These are phyloP conservation scores for Caenorhabditis macrosperma DNA, from an alignment of 2,888 invertebrate genomes.

Conservation along the genomic window DNA sequence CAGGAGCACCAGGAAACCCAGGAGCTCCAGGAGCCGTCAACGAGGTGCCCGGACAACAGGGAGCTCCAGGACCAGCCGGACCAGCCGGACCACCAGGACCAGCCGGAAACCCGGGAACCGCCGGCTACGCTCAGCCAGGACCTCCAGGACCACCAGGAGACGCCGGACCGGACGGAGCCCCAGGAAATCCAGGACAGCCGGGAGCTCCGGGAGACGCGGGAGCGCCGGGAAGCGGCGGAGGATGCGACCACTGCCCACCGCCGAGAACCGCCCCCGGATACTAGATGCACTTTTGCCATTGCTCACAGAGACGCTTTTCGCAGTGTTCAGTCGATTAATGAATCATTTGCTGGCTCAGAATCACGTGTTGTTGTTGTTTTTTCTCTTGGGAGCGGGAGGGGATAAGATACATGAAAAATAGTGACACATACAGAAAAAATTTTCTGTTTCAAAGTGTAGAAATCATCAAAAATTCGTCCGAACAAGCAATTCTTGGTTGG, in stretches of 20 bases:
- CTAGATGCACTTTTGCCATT: conserved; percentile 30
- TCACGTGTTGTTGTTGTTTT: background rate
- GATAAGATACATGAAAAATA: too few species aligned
- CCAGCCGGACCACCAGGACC: conserved; percentile 70
- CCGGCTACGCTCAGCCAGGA: conserved; percentile 54
- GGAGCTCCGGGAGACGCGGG: conserved; percentile 61
- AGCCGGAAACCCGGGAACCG: conserved; percentile 64
- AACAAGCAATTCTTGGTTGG: too few species aligned
- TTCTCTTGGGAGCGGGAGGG: too few species aligned
- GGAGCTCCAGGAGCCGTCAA: conserved; percentile 69
- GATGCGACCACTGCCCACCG: conserved; percentile 68
- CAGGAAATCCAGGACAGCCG: conserved; percentile 59
- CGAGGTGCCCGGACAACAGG: conserved; percentile 65
- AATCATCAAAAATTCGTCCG: too few species aligned
- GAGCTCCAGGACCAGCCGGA: conserved; percentile 68
- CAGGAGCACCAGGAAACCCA: conserved; percentile 69
- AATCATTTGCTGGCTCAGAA: conserved; percentile 10
- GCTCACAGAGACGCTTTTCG: background rate
- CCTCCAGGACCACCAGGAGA: conserved; percentile 58
- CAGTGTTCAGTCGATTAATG: conserved; percentile 17
- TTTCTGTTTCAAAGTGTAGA: too few species aligned
- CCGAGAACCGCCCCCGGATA: conserved; percentile 67
- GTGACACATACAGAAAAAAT: too few species aligned
- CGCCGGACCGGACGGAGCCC: conserved; percentile 62
- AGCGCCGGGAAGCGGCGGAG: conserved; percentile 61